Percentiles rank a stretch among this genome's conserved stretches.
Evolutionary conservation across 2,888 invertebrate species (phyloP).

Genomic region (Cataglyphis cursor): DNA sequence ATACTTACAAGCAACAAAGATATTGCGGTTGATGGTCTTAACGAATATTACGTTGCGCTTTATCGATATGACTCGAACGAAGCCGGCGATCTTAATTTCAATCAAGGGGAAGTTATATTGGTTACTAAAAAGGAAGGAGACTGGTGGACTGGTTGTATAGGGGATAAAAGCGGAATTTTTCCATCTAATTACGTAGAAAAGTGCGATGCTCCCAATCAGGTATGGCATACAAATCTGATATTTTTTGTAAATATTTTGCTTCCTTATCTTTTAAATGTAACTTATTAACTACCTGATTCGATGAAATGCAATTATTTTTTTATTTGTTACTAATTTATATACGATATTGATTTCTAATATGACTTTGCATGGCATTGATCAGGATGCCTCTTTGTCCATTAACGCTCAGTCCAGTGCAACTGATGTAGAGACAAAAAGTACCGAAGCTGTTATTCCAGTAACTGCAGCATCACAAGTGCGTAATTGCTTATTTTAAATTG

Average conservation of each 20-base stretch:
- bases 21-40: constrained; percentile 84
- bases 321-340: constrained; percentile 9
- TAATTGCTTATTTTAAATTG: constrained; percentile 41
- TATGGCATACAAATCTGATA: constrained; percentile 55
- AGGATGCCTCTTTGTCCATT: constrained; percentile 63
- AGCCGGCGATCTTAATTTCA: constrained; percentile 96
- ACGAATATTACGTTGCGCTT: constrained; percentile 94
- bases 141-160: constrained; percentile 99
- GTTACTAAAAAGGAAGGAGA: constrained; percentile 97
- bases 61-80: constrained; percentile 97
- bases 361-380: constrained; percentile 46
- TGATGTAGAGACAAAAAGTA: constrained; percentile 73
- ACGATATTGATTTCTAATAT: constrained; percentile 16
- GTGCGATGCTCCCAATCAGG: constrained; percentile 87
- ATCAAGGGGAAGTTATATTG: constrained; percentile 93
- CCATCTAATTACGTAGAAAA: constrained; percentile 98
- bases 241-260: neutral
- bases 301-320: neutral
- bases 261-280: neutral
- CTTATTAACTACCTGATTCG: neutral
- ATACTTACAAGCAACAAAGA: constrained; percentile 75
- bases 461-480: constrained; percentile 68
- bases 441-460: constrained; percentile 50
- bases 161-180: constrained; percentile 95
- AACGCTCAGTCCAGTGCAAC: constrained; percentile 63